These are phyloP conservation scores for Drosophila eohydei DNA, from an alignment of 2,888 invertebrate species.

Conservation along the genomic window DNA sequence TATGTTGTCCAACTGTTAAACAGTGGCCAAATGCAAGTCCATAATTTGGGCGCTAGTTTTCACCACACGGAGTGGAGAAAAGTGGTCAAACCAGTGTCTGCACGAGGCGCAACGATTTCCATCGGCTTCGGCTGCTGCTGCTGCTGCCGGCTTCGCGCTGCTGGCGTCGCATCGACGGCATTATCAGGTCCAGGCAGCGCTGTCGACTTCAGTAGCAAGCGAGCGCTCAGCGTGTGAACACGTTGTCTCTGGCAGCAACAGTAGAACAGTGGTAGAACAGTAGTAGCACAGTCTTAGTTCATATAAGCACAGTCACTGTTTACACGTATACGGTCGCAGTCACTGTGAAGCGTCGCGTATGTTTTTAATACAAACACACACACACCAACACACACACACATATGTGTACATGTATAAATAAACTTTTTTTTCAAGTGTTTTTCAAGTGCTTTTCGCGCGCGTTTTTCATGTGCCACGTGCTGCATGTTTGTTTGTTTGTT, in stretches of 20 bases:
- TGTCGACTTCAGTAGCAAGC: conserved; percentile 76
- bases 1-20: conserved; percentile 18
- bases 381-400: not conserved
- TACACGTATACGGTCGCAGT: conserved; percentile 16
- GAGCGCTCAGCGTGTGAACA: conserved; percentile 73
- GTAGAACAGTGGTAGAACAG: conserved; percentile 10
- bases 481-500: conserved; percentile 38
- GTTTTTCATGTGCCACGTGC: conserved; percentile 54
- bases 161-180: conserved; percentile 41
- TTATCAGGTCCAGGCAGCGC: conserved; percentile 63
- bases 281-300: conserved; percentile 1
- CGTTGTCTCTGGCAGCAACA: conserved; percentile 57
- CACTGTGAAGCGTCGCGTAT: conserved; percentile 47
- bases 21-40: conserved; percentile 46
- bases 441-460: conserved; percentile 53
- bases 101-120: conserved; percentile 37
- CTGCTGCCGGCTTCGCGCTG: conserved; percentile 13
- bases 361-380: conserved; percentile 23
- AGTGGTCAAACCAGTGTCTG: conserved; percentile 61
- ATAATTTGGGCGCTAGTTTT: conserved; percentile 68
- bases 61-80: conserved; percentile 70
- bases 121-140: conserved; percentile 37
- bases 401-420: not conserved
- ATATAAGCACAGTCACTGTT: conserved; percentile 8
- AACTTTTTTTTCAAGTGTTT: conserved; percentile 47